phyloP scores from a whole-genome alignment of 2,113 vertebrate genomes.

The Rutilus rutilus region DNA sequence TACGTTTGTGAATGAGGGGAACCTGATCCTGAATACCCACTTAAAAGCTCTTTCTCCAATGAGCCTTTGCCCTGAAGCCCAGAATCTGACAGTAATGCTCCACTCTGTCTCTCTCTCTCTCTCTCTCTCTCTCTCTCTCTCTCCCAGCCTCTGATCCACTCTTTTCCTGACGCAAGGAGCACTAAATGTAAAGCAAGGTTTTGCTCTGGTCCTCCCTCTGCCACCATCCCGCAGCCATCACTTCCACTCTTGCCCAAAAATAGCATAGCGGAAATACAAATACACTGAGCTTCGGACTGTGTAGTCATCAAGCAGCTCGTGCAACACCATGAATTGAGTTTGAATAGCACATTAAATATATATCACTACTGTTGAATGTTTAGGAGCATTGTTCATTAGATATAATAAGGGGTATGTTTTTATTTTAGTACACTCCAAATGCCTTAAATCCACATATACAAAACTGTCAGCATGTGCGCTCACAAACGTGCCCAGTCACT shows the following conservation, averaged over 20 bases:
- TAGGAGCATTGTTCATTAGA: constrained; percentile 21
- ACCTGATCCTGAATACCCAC: constrained; percentile 43
- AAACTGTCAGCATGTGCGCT: constrained; percentile 11
- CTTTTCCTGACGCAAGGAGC: constrained; percentile 30
- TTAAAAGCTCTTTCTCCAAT: constrained; percentile 34
- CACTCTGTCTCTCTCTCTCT: neutral
- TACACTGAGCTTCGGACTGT: neutral
- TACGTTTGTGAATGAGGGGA: constrained; percentile 9
- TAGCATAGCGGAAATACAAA: neutral
- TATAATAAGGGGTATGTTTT: neutral
- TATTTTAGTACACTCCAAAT: constrained; percentile 41
- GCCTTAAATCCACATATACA: constrained; percentile 44
- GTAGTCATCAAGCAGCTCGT: neutral
- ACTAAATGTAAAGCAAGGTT: constrained; percentile 43
- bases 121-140: neutral
- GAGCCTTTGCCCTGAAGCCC: constrained; percentile 35
- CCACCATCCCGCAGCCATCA: neutral
- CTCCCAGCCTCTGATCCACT: neutral
- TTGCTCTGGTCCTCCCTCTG: constrained; percentile 42
- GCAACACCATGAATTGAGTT: constrained; percentile 8
- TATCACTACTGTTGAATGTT: constrained; percentile 37
- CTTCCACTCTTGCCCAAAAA: neutral
- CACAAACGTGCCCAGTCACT: constrained; percentile 8
- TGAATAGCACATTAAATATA: constrained; percentile 27
- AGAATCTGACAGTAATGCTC: constrained; percentile 31